Evolutionary conservation across 2,113 vertebrate genomes (phyloP).

Genomic region (Thalassoma bifasciatum): DNA sequence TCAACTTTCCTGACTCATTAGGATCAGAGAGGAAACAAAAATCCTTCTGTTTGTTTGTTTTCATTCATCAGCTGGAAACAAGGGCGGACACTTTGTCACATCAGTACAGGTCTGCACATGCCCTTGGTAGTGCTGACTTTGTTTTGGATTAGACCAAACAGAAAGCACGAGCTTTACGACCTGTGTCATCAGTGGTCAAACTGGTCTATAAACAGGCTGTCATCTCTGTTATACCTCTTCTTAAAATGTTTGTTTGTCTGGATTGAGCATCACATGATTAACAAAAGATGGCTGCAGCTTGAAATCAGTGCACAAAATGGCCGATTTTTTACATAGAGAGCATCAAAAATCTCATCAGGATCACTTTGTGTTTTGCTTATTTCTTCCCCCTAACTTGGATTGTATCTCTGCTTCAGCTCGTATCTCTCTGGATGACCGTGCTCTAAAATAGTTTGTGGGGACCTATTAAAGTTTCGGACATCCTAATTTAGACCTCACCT

Average conservation of each 20-base stretch:
- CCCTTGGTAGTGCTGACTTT: not conserved
- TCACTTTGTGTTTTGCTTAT: too few species aligned
- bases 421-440: too few species aligned
- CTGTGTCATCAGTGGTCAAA: slow-evolving; percentile 11
- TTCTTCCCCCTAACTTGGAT: too few species aligned
- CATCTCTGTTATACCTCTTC: not conserved
- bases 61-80: not conserved
- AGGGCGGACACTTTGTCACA: not conserved
- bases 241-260: too few species aligned
- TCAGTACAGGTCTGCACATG: slow-evolving; percentile 23
- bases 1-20: too few species aligned
- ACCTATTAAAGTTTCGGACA: not conserved
- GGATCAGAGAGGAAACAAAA: too few species aligned
- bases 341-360: too few species aligned
- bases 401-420: too few species aligned
- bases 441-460: not conserved
- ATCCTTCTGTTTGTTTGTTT: not conserved
- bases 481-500: not conserved
- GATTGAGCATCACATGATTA: too few species aligned
- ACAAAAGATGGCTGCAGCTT: too few species aligned
- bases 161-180: not conserved
- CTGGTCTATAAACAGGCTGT: not conserved
- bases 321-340: too few species aligned
- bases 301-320: too few species aligned
- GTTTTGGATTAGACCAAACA: slow-evolving; percentile 21